Evolutionary conservation across 2,113 vertebrate species (phyloP), one percentile per base, ranked within the genome.

Genomic region (Myxocyprinus asiaticus): DNA sequence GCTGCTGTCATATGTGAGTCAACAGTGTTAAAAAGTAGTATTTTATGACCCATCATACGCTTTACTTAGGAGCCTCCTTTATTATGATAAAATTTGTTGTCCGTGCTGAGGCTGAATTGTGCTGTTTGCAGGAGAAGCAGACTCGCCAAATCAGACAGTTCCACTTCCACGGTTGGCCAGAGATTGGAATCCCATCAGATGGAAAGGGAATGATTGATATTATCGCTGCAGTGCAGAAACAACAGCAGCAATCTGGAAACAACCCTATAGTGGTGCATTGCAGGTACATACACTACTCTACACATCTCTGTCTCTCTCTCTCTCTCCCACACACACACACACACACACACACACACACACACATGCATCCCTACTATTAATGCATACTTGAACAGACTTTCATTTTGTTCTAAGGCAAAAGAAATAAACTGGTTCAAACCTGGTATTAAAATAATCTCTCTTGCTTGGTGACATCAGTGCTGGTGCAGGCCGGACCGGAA

Each of bases 131-230:
- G 92, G 98, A 99, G 85, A 98, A 95, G 87, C 94, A 94, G 77
- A 93, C 91, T 15, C 94, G 97, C 43, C 70, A 94, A 7, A 94
- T 99, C 44, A 93, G 96, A 50, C 98, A 99, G 88, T 99, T 99
- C 88, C 98, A 99, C 85, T 99, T 99, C 90, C 98, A 99, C 0
- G 98, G 96, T 67, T 99, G 98, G 98, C 98, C 98, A 0, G 98
- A 99, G 87, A 90, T 99, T 0, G 98, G 98, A 72, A 98, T 98
- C 81, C 98, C 98, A 0, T 91, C 94, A 0, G 97, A 99, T 42
- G 97, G 98, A 10, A 98, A 97, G 80, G 98, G 98, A 62, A 99
- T 99, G 98, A 98, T 99, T 1, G 97, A 99, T 90, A 94, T 99
- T 82, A 99, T 99, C 0, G 95, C 94, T 0, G 95, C 97, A 0